A percentile compares a stretch with the other conserved stretches of the same genome.
These are phyloP conservation scores for Petrolisthes manimaculis DNA, from an alignment of 2,888 invertebrate genomes.

Conservation along the genomic window DNA sequence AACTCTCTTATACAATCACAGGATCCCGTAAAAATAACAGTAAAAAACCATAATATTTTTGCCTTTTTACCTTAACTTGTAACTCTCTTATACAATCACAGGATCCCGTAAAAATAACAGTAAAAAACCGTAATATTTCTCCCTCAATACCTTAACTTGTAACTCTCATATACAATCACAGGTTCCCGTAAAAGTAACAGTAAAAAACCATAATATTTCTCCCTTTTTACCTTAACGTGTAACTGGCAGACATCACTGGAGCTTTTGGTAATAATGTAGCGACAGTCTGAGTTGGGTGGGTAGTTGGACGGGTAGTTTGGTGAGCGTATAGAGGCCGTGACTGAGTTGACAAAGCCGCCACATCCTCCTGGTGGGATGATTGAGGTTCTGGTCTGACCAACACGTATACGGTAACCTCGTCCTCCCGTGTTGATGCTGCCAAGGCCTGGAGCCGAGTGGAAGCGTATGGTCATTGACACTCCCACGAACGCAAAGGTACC, in stretches of 20 bases:
- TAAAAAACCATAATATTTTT: no score
- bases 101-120: no score
- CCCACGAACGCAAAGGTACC: constrained; percentile 38
- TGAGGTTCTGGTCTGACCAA: constrained; percentile 25
- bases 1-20: no score
- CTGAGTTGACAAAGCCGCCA: constrained; percentile 26
- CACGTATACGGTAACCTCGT: constrained; percentile 31
- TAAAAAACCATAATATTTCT: neutral
- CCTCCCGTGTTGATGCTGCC: neutral
- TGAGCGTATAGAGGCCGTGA: constrained; percentile 48
- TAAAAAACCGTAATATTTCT: no score
- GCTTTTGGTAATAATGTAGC: constrained; percentile 40
- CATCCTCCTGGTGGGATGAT: constrained; percentile 34
- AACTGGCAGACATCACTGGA: constrained; percentile 57
- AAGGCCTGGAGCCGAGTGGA: constrained; percentile 37
- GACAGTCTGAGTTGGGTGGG: constrained; percentile 37
- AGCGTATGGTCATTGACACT: constrained; percentile 17
- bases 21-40: no score
- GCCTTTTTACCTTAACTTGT: no score
- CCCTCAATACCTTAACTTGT: neutral
- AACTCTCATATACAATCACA: neutral
- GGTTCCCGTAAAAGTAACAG: no score
- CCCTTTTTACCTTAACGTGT: constrained; percentile 48
- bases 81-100: no score
- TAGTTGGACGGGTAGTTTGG: constrained; percentile 52